phyloP scores from a whole-genome alignment of 2,113 vertebrate species.

The Pristiophorus japonicus region DNA sequence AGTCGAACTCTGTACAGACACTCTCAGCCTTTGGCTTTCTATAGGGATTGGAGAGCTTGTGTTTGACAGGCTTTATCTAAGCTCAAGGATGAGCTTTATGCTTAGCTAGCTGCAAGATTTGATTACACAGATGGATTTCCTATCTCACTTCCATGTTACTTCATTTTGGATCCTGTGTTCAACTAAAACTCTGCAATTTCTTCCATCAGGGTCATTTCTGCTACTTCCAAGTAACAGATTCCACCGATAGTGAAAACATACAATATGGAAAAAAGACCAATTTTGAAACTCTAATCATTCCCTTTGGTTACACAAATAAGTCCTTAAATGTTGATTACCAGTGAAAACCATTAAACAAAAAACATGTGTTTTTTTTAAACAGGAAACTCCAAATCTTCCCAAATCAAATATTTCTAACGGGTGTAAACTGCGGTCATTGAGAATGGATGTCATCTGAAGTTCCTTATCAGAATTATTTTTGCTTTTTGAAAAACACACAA shows the following conservation, averaged over 20 bases:
- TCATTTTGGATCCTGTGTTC: constrained; percentile 29
- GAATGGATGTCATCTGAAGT: neutral
- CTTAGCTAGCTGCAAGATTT: constrained; percentile 37
- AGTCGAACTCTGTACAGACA: constrained; percentile 41
- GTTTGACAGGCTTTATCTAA: constrained; percentile 45
- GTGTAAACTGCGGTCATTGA: neutral
- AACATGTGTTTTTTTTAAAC: too few species aligned
- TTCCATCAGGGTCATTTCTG: neutral
- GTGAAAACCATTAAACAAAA: neutral
- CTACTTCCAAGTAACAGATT: neutral
- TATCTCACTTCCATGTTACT: constrained; percentile 36
- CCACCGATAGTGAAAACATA: neutral
- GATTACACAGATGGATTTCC: constrained; percentile 39
- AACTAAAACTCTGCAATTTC: constrained; percentile 10
- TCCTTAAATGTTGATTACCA: neutral
- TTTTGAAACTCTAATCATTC: neutral
- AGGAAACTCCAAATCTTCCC: neutral
- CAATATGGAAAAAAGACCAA: neutral
- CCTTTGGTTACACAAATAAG: neutral
- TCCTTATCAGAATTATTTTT: neutral
- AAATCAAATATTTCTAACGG: neutral
- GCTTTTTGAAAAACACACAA: neutral
- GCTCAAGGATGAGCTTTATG: constrained; percentile 40
- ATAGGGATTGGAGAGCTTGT: constrained; percentile 38
- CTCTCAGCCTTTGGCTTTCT: constrained; percentile 43